Base-by-base conservation (phyloP, 1,140 invertebrate genomes). In the Leptoteleia sp. region DNA sequence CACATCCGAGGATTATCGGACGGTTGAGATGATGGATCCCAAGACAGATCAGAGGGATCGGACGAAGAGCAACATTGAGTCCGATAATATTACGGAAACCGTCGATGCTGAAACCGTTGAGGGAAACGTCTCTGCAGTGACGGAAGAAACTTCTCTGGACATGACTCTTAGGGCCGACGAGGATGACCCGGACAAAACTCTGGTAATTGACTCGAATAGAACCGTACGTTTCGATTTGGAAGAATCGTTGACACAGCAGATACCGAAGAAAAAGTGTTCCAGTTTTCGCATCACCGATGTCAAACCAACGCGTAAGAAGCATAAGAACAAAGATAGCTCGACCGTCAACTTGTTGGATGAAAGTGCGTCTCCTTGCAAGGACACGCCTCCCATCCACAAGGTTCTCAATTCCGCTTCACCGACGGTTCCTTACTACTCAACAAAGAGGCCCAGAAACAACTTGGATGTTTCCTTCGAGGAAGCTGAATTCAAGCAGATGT, bases 301-400 rank as follows among this genome's bases (percentile, higher is more conserved):
- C 0, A 79, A 76, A 7, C 35, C 11, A 8, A 12, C 29, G 7
- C 17, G 52, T 2, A 57, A 59, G 37, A 81, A 76, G 11, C 19
- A 4, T 8, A 78, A 55, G 47, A 76, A 31, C 19, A 62, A 15
- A 42, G 77, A 45, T 48, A 61, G 31, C 13, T 40, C 45, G n/a
- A 45, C 17, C 6, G 11, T 86, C 3, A 71, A 80, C 54, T 68
- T 90, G 0, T 25, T 90, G 1, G 87, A 89, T 0, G 85, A 88
- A 16, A 85, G 81, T 0, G 61, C 83, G 0, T 89, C 88, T 0
- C 88, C 88, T 0, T 84, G 86, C 40, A 85, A 87, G 5, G 89
- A 90, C 15, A 89, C 86, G 19, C 89, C 88, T 1, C 88, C 89
- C n/a, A 45, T 73, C 0, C 45, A 64, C 0, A 73, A 73, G 2